Conservation (phyloP, 1,140 invertebrate species). For the Aphaenogaster rudis region DNA sequence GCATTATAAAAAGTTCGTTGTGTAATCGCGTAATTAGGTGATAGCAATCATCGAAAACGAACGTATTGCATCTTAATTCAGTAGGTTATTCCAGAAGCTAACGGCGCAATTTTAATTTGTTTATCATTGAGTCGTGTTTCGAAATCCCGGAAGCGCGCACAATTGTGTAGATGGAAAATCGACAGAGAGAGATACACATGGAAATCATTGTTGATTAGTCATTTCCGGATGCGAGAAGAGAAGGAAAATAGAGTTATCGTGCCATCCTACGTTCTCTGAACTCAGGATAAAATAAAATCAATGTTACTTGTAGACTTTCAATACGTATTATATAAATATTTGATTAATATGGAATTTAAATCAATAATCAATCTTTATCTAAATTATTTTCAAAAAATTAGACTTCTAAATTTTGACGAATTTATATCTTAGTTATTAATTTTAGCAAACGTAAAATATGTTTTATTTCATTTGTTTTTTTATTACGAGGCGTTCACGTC, state of each 20-base stretch:
- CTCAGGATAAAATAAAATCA: neutral
- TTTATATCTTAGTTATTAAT: too few species aligned
- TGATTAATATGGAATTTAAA: too few species aligned
- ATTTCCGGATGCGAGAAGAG: conserved; percentile 32
- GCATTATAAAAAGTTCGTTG: neutral
- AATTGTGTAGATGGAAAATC: conserved; percentile 33
- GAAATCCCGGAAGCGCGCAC: conserved; percentile 59
- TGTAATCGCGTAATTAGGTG: neutral
- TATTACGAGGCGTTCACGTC: too few species aligned
- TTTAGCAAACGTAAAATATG: too few species aligned
- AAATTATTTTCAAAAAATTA: too few species aligned
- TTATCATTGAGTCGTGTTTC: conserved; percentile 56
- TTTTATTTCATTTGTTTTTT: too few species aligned
- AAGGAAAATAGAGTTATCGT: neutral
- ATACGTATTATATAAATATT: too few species aligned
- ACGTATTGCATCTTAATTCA: neutral
- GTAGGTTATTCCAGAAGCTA: conserved; percentile 37
- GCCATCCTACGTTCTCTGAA: neutral
- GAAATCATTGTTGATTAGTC: conserved; percentile 40
- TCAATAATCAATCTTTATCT: too few species aligned
- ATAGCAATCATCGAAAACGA: neutral
- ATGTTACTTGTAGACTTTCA: neutral
- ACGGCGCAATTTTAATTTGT: conserved; percentile 51
- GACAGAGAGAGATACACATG: conserved; percentile 30
- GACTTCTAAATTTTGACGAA: too few species aligned